phyloP scores from a whole-genome alignment of 2,113 vertebrate species.

The Athene cunicularia region DNA sequence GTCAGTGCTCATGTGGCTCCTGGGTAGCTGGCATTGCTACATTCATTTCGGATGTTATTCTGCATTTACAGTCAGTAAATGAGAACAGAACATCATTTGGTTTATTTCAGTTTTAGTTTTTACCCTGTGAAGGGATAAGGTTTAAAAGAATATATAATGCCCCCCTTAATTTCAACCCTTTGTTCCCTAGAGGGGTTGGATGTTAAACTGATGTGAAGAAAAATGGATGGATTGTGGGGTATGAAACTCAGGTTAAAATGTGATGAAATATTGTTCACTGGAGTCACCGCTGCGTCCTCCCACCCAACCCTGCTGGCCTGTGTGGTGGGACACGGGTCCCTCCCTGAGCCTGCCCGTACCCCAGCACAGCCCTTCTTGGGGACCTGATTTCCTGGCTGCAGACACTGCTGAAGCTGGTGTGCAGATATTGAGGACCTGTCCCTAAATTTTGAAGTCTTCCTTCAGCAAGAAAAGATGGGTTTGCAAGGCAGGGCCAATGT shows the following conservation, averaged over 20 bases:
- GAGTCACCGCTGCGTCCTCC: background rate
- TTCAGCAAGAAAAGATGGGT: background rate
- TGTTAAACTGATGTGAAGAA: background rate
- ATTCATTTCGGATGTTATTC: background rate
- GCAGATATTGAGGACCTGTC: background rate
- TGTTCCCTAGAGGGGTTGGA: background rate
- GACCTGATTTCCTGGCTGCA: background rate
- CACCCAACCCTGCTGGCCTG: background rate
- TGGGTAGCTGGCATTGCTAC: background rate
- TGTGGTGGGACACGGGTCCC: background rate
- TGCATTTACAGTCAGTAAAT: background rate
- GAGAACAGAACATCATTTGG: background rate
- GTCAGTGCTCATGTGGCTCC: accelerated
- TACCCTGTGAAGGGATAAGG: background rate
- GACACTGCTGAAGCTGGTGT: background rate
- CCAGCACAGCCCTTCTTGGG: background rate
- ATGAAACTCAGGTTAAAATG: background rate
- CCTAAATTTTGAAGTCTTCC: background rate
- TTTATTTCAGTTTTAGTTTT: background rate
- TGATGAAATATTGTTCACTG: background rate
- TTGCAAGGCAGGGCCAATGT: background rate
- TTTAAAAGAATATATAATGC: background rate
- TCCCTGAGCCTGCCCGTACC: background rate
- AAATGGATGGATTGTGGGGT: background rate
- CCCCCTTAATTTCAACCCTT: background rate